These are phyloP conservation scores for Peribatodes rhomboidaria DNA, from an alignment of 2,888 invertebrate species.

Conservation along the genomic window DNA sequence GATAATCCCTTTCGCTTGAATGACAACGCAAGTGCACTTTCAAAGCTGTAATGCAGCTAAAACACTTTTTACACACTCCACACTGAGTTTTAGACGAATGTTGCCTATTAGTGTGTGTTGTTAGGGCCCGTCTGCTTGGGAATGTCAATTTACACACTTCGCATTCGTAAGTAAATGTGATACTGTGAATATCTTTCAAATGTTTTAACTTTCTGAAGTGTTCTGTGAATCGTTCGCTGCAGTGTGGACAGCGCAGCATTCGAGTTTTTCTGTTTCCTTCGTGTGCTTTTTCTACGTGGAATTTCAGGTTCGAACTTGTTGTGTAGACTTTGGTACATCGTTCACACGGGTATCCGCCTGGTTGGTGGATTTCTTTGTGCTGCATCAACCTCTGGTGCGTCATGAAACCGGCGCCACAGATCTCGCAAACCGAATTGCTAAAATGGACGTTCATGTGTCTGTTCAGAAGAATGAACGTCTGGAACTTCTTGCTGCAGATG, in stretches of 20 bases:
- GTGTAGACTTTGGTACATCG: conserved; percentile 80
- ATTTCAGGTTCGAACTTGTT: conserved; percentile 73
- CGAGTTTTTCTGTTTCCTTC: conserved; percentile 67
- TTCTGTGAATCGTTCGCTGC: conserved; percentile 69
- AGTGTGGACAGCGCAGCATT: conserved; percentile 69
- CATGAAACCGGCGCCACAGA: conserved; percentile 74
- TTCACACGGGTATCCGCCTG: conserved; percentile 72
- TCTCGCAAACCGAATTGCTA: conserved; percentile 73
- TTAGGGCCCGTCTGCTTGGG: conserved; percentile 64
- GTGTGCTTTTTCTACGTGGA: conserved; percentile 69
- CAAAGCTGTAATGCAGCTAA: conserved; percentile 70
- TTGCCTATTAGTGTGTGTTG: conserved; percentile 71
- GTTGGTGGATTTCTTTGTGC: conserved; percentile 71
- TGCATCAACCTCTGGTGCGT: conserved; percentile 69
- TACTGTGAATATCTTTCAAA: conserved; percentile 69
- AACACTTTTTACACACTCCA: conserved; percentile 78
- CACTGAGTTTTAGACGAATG: conserved; percentile 79
- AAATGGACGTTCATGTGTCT: conserved; percentile 78
- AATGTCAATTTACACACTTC: conserved; percentile 69
- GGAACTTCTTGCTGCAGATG: conserved; percentile 67
- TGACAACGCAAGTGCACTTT: conserved; percentile 71
- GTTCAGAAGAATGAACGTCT: conserved; percentile 72
- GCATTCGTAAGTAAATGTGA: conserved; percentile 71
- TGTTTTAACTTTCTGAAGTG: conserved; percentile 75
- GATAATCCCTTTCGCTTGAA: conserved; percentile 65